Base-by-base conservation (phyloP, 2,888 invertebrate genomes). In the Parnassius orleans region DNA sequence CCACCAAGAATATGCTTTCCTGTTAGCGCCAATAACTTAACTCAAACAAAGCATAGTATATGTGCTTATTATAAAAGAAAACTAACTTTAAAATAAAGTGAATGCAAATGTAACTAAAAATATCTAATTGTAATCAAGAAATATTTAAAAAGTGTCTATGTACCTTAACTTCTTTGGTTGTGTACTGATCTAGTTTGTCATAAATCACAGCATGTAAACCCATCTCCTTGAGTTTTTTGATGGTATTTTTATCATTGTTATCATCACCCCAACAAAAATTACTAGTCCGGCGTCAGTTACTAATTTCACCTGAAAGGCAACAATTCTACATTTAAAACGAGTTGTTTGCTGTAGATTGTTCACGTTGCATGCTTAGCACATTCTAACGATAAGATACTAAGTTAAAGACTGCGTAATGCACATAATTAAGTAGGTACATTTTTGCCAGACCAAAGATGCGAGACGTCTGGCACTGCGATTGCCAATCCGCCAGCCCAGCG, bases 211-310 rank as follows among this genome's bases (percentile, higher is more conserved):
- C 99, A 80, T 99, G 98, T 46, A 99, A 93, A 1, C 98, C 98
- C 74, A 98, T 93, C 67, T 95, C 93, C 82, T 98, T 98, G 44
- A 99, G 93, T 78, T 95, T 94, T 75, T 95, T 94, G 61, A 98
- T 97, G 1, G 96, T 97, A 51, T 95, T 94, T 68, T 95, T 95
- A 82, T 97, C 96, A 74, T 98, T 98, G 80, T 98, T 97, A 76
- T 98, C 98, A 74, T 98, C 98, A 41, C 99, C 99, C 99, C 99
- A 99, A 77, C 98, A 98, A 86, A 99, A 67, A 98, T 94, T 7
- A 98, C 95, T 60, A 99, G 93, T 11, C 96, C 96, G 14, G 95
- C 94, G 72, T 96, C 94, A 71, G 95, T 95, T 2, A 96, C 97
- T 68, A 95, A 82, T 74, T 95, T 94, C 11, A 98, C 95, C 95